These are phyloP conservation scores for Lampris megalopsis DNA, from an alignment of 2,113 vertebrate species.

Conservation along the genomic window DNA sequence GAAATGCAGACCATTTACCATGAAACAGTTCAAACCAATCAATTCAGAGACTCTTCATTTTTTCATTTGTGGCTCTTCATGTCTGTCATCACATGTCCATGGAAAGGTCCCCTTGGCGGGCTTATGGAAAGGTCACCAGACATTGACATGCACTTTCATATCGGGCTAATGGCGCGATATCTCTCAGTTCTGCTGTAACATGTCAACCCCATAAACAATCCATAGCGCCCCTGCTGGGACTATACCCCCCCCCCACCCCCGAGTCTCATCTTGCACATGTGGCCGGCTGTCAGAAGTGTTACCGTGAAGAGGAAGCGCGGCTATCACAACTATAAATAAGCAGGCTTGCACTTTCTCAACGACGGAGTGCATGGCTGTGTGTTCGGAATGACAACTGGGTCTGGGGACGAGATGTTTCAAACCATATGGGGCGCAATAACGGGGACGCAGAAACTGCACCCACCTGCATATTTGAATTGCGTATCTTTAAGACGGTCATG, in stretches of 20 bases:
- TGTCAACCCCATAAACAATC: conserved; percentile 45
- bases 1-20: too few relatives aligned
- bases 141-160: conserved; percentile 51
- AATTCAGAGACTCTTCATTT: too few relatives aligned
- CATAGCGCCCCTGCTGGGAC: conserved; percentile 24
- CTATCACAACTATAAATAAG: conserved; percentile 56
- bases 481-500: too few relatives aligned
- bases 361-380: conserved; percentile 56
- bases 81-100: not conserved
- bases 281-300: conserved; percentile 55
- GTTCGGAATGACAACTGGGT: conserved; percentile 42
- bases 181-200: conserved; percentile 41
- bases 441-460: too few relatives aligned
- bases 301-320: conserved; percentile 56
- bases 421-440: conserved; percentile 18
- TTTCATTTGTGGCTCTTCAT: too few relatives aligned
- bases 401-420: conserved; percentile 20
- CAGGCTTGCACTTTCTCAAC: conserved; percentile 25
- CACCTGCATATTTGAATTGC: too few relatives aligned
- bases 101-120: conserved; percentile 42
- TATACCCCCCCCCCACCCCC: conserved; percentile 34
- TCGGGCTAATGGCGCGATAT: conserved; percentile 10
- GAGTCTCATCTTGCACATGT: conserved; percentile 58
- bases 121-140: conserved; percentile 68
- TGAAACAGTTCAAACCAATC: too few relatives aligned